A percentile compares a stretch with the other conserved stretches of the same genome.
phyloP scores from a whole-genome alignment of 1,140 invertebrate genomes.

The Bombus haemorrhoidalis region DNA sequence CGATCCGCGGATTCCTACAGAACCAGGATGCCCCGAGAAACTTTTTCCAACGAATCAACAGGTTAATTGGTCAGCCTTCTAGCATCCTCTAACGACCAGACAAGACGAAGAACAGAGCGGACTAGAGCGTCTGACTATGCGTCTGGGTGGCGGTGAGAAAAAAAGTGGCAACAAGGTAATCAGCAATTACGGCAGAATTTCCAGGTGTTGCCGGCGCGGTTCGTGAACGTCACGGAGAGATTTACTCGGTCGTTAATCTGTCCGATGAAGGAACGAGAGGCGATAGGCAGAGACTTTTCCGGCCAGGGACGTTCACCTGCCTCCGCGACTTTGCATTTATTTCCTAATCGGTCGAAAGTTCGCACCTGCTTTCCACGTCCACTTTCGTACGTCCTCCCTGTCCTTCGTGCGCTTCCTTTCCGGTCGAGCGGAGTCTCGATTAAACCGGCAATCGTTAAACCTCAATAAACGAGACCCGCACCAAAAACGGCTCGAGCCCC shows the following conservation, averaged over 20 bases:
- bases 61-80: background rate
- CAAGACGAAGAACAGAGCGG: too few species aligned
- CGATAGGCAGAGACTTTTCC: background rate
- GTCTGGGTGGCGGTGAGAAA: too few species aligned
- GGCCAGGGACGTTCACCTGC: constrained; percentile 21
- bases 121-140: too few species aligned
- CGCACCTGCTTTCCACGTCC: constrained; percentile 39
- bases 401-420: background rate
- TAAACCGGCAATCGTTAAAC: constrained; percentile 40
- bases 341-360: constrained; percentile 55
- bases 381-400: background rate
- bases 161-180: too few species aligned
- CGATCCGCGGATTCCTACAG: background rate
- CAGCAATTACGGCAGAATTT: too few species aligned
- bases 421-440: background rate
- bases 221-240: too few species aligned
- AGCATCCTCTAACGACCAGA: background rate
- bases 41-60: background rate
- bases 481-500: constrained; percentile 18
- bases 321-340: constrained; percentile 24
- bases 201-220: too few species aligned
- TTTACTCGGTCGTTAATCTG: constrained; percentile 25
- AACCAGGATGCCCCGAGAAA: background rate
- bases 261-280: background rate
- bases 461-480: constrained; percentile 30